Base-by-base conservation (phyloP, 2,113 vertebrate genomes). In the Xenopus laevis region DNA sequence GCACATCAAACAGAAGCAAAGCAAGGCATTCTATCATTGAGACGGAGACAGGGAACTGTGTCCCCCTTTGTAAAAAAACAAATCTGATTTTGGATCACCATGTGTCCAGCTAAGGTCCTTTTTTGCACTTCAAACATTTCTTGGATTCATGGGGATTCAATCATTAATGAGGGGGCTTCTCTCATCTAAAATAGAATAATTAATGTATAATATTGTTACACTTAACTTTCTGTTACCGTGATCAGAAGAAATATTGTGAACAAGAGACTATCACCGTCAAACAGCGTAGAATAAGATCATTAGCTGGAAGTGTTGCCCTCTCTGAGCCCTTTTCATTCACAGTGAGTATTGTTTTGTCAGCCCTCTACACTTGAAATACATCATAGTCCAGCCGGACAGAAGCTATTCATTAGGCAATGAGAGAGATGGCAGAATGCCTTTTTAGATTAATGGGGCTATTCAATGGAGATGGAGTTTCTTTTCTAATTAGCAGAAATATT, bases 41-140 rank as follows among this genome's bases (percentile, higher is more conserved):
- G 23, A n/a, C 15, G 0, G 40, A 45, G 33, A 57, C 33, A 15
- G 20, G 10, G 57, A 17, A 27, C 23, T 27, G 23, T 27, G 23
- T 27, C 23, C 1, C 23, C 23, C 6, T 21, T 13, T 30, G 58
- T 52, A 15, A 65, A 73, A 27, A 58, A 52, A 11, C n/a, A 18
- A 23, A 27, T 59, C 12, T 23, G 63, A 21, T 18, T 15, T 27
- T n/a, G 20, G 66, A 17, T 55, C 73, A 46, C 12, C 3, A 7
- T 11, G 18, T 10, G 27, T 17, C 4, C 65, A 15, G 23, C 17
- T 13, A 67, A 68, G 45, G 18, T 18, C 53, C n/a, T 44, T 69
- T 74, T 75, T 27, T 60, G 44, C 17, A 67, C 15, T 74, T 67
- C 72, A 75, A 61, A 33, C 65, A 33, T 61, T 74, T 21, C 20